These are phyloP conservation scores for Chrysolina oricalcia DNA, from an alignment of 2,888 invertebrate species.

Conservation along the genomic window DNA sequence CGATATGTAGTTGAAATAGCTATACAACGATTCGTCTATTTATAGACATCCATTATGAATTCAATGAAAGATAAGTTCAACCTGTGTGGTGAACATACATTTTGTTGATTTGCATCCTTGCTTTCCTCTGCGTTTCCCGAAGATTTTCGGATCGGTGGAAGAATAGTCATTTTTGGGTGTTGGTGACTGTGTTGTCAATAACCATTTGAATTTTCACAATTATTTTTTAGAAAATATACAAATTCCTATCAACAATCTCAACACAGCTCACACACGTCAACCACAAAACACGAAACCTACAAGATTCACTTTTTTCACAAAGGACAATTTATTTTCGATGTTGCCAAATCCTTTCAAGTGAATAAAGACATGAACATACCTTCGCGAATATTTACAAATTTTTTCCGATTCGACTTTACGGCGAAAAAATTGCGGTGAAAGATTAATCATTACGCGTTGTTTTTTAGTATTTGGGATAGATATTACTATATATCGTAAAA, in stretches of 20 bases:
- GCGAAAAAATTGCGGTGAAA: too few species aligned
- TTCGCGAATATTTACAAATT: too few species aligned
- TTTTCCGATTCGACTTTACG: too few species aligned
- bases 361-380: too few species aligned
- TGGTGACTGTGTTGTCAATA: neutral
- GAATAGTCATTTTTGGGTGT: conserved; percentile 68
- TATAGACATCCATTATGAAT: conserved; percentile 51
- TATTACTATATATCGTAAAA: too few species aligned
- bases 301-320: neutral
- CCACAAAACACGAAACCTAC: neutral
- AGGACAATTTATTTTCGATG: neutral
- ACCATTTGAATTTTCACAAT: conserved; percentile 11
- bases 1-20: conserved; percentile 11
- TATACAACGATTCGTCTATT: conserved; percentile 44
- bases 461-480: too few species aligned
- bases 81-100: conserved; percentile 63
- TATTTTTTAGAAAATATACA: conserved; percentile 11
- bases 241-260: neutral
- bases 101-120: conserved; percentile 66
- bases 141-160: conserved; percentile 68
- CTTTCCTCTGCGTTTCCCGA: conserved; percentile 65
- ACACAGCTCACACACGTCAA: conserved; percentile 9
- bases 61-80: conserved; percentile 30
- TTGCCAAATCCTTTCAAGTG: neutral
- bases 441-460: too few species aligned